Evolutionary conservation across 2,113 vertebrate genomes (phyloP).

Genomic region (Dipodomys ordii): DNA sequence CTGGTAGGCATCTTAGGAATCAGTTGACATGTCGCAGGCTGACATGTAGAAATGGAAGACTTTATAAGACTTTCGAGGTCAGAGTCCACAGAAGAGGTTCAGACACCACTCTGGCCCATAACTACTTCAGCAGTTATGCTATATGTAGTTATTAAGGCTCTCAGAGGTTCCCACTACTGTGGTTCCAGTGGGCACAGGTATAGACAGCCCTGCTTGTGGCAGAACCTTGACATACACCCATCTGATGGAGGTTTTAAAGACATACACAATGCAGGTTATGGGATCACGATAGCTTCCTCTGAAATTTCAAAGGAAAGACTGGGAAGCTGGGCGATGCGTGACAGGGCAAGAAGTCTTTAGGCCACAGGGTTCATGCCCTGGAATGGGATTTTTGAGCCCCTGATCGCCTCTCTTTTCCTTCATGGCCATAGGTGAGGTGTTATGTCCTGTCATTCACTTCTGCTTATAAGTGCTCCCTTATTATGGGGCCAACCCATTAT

Average conservation of each 20-base stretch:
- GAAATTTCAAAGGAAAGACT: not conserved
- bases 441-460: not conserved
- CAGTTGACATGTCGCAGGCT: not conserved
- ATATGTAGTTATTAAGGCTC: not conserved
- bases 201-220: too few relatives aligned
- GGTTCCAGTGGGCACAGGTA: not conserved
- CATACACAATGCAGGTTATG: not conserved
- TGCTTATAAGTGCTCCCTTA: not conserved
- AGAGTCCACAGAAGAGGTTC: not conserved
- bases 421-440: not conserved
- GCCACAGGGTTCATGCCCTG: not conserved
- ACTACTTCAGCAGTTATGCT: not conserved
- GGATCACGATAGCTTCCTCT: not conserved
- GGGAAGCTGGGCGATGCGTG: not conserved
- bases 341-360: not conserved
- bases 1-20: not conserved
- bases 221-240: not conserved
- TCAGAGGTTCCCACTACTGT: not conserved
- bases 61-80: not conserved
- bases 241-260: not conserved
- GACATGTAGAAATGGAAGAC: not conserved
- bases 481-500: not conserved
- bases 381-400: not conserved
- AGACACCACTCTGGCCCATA: too few relatives aligned
- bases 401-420: not conserved